Evolutionary conservation across 1,140 invertebrate species (phyloP).

Genomic region (Lethrus apterus): DNA sequence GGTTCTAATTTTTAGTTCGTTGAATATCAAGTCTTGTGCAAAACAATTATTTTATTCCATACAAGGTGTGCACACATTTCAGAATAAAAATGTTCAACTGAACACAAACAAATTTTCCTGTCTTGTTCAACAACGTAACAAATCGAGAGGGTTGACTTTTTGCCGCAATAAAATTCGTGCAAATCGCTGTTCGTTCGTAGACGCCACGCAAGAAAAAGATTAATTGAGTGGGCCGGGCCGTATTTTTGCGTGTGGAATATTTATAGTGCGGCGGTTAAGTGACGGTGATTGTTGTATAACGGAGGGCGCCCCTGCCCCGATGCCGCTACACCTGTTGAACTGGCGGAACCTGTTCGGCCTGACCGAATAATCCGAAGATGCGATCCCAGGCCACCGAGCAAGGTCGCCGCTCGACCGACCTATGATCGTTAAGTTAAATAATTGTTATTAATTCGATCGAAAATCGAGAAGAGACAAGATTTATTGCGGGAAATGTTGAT

Average conservation of each 20-base stretch:
- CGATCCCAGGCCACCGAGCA: conserved; percentile 17
- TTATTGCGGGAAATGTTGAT: no score
- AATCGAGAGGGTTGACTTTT: background rate
- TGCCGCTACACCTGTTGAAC: conserved; percentile 31
- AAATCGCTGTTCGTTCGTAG: background rate
- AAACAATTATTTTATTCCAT: no score
- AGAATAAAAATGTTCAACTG: background rate
- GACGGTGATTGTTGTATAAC: conserved; percentile 20
- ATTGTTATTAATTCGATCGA: no score
- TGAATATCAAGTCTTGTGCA: background rate
- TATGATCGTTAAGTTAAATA: no score
- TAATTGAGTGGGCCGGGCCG: conserved; percentile 1
- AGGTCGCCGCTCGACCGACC: conserved; percentile 9
- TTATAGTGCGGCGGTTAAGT: conserved; percentile 8
- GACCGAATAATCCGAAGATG: conserved; percentile 30
- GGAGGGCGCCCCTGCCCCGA: conserved; percentile 17
- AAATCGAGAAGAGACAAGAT: no score
- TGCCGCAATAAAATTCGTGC: background rate
- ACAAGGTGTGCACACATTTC: background rate
- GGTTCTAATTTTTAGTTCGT: background rate
- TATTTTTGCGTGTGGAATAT: conserved; percentile 3
- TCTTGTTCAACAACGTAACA: background rate
- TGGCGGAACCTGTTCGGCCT: conserved; percentile 26
- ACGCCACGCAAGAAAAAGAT: background rate
- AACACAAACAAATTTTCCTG: background rate